Evolutionary conservation across 2,888 invertebrate genomes (phyloP), one percentile per base, ranked within the genome.

Genomic region (Parnassius mnemosyne): DNA sequence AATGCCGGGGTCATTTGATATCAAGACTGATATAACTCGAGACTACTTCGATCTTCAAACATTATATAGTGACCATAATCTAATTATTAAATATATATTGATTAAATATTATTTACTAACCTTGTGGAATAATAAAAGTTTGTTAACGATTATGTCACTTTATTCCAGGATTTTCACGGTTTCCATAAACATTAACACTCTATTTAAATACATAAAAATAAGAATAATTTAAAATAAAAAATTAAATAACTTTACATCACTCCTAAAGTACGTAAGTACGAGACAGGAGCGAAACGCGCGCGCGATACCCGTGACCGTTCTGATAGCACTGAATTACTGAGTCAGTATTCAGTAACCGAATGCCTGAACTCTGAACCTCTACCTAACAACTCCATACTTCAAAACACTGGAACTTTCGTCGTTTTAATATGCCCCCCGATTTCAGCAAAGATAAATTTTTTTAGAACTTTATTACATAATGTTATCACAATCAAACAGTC

Each of bases 1-100:
- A 80, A 77, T 75, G 78, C 70, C 82, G 80, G 83, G 82, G 83
- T 84, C 83, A 83, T 51, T 68, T 63, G 81, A 80, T 84, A 82
- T 78, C 76, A 71, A 72, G 68, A 70, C 65, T 65, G 73, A 77
- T 77, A 70, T 71, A 69, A 74, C 76, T 74, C 73, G 72, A 70
- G 72, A 73, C 72, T 68, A 67, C 67, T 67, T 65, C 66, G 60
- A 69, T 66, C 69, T 71, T 65, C 64, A 69, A 68, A 65, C 65
- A 61, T 70, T 68, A 66, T 69, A 68, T 46, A n/a, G 10, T 46
- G 51, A 55, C 10, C 7, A 9, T 20, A 41, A 52, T 5, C 12
- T 41, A 53, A 61, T 57, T 47, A n/a, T 53, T 49, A n/a, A 52
- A 57, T 57, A 53, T 57, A 46, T 43, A 52, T 5, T 13, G n/a